These are phyloP conservation scores for Pandemis heparana DNA, from an alignment of 2,888 invertebrate genomes.

Conservation along the genomic window DNA sequence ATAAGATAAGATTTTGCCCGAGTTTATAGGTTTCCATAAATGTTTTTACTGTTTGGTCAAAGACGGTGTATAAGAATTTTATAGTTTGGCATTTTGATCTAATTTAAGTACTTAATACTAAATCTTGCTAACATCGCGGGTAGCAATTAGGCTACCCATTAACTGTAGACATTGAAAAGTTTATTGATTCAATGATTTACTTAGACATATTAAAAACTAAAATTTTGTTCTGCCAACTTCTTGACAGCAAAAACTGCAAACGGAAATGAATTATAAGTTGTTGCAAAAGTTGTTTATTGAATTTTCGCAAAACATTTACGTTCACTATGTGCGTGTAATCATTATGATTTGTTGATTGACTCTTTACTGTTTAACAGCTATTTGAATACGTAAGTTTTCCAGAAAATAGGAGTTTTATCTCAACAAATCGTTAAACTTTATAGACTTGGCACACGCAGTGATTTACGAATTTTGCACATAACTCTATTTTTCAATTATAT, in stretches of 20 bases:
- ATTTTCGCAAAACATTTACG: neutral
- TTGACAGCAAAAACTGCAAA: neutral
- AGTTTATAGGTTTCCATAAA: too few species aligned
- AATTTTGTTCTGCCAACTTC: neutral
- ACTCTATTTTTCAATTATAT: too few species aligned
- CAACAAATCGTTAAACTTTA: constrained; percentile 3
- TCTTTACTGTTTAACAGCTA: neutral
- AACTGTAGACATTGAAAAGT: neutral
- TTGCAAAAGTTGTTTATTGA: neutral
- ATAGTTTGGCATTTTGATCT: neutral
- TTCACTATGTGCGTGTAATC: neutral
- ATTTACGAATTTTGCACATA: constrained; percentile 4
- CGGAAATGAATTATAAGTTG: neutral
- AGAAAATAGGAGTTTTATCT: constrained; percentile 8
- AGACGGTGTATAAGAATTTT: neutral
- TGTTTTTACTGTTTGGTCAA: too few species aligned
- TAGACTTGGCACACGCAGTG: neutral
- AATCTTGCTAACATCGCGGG: neutral
- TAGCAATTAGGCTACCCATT: neutral
- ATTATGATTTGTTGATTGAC: neutral
- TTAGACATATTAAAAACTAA: neutral
- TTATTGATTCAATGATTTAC: neutral
- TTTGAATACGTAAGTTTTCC: neutral
- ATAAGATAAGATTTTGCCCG: too few species aligned
- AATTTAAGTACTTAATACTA: neutral